Conservation (phyloP, 1,140 invertebrate species). For the Spodoptera frugiperda region DNA sequence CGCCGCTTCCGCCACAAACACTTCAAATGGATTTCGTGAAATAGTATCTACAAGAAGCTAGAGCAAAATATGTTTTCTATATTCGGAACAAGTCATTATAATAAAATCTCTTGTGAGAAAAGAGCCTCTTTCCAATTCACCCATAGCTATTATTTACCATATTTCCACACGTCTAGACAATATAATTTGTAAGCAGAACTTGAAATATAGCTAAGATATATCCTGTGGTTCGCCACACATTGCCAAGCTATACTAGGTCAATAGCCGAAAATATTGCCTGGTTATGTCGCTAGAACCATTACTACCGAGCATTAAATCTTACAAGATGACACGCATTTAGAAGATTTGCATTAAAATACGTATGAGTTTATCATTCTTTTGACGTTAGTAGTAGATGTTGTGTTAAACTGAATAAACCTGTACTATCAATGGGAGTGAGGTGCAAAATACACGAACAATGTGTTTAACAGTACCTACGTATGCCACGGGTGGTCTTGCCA, state of each 20-base stretch:
- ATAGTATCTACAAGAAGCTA: too few relatives aligned
- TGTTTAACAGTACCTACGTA: conserved; percentile 21
- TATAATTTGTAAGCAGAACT: conserved; percentile 22
- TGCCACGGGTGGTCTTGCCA: conserved; percentile 39
- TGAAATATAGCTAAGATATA: conserved; percentile 20
- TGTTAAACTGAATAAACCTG: conserved; percentile 20
- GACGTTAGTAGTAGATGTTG: background rate
- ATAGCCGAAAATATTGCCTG: conserved; percentile 30
- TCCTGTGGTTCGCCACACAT: conserved; percentile 7
- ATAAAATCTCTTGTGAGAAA: background rate
- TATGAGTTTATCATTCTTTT: conserved; percentile 34
- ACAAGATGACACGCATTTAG: conserved; percentile 18
- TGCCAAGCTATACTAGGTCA: conserved; percentile 24
- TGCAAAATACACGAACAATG: conserved; percentile 37
- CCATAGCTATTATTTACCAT: conserved; percentile 8
- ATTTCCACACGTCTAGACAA: conserved; percentile 24
- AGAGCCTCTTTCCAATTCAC: background rate
- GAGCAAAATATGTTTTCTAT: too few relatives aligned
- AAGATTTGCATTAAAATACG: conserved; percentile 27
- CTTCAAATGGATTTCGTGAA: too few relatives aligned
- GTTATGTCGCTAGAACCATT: conserved; percentile 12
- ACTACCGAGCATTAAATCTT: conserved; percentile 22
- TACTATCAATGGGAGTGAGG: conserved; percentile 11
- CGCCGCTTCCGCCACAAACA: too few relatives aligned
- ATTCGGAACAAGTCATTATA: too few relatives aligned